Percentiles rank a stretch among this genome's conserved stretches.
Evolutionary conservation across 2,113 vertebrate genomes (phyloP).

Genomic region (Tinamus guttatus): DNA sequence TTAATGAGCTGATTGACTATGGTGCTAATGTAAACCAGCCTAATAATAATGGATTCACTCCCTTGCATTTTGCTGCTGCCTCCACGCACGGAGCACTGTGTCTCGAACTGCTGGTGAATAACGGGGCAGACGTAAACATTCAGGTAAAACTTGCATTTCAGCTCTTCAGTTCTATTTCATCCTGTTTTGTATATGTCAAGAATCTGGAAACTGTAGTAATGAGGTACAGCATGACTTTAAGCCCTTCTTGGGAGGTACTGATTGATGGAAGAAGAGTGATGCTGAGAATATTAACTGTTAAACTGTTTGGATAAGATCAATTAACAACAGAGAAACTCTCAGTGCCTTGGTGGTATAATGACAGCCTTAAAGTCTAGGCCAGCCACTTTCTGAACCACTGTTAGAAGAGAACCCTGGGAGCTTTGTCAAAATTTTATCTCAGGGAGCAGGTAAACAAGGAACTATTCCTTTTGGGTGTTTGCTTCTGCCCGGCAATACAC

Average conservation of each 20-base stretch:
- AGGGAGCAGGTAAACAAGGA: neutral
- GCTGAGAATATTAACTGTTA: neutral
- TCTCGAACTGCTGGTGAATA: slow-evolving; percentile 94
- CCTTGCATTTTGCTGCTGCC: slow-evolving; percentile 94
- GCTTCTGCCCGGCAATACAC: neutral
- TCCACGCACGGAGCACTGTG: slow-evolving; percentile 94
- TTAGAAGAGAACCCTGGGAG: neutral
- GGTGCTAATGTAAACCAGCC: slow-evolving; percentile 95
- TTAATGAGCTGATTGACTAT: slow-evolving; percentile 93
- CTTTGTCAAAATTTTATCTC: neutral
- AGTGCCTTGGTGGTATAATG: neutral
- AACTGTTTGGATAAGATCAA: neutral
- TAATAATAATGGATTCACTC: slow-evolving; percentile 95
- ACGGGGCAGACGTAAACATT: slow-evolving; percentile 93
- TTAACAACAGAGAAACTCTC: neutral
- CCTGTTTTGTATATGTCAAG: neutral
- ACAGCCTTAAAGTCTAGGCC: neutral
- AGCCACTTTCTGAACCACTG: neutral
- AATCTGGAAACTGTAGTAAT: neutral
- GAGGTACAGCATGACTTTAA: neutral
- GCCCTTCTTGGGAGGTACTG: neutral
- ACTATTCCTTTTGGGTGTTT: neutral
- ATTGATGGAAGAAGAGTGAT: neutral
- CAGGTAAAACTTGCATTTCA: slow-evolving; percentile 82
- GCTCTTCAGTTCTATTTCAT: neutral